phyloP scores from a whole-genome alignment of 2,888 invertebrate genomes.

The Chrysina gloriosa region DNA sequence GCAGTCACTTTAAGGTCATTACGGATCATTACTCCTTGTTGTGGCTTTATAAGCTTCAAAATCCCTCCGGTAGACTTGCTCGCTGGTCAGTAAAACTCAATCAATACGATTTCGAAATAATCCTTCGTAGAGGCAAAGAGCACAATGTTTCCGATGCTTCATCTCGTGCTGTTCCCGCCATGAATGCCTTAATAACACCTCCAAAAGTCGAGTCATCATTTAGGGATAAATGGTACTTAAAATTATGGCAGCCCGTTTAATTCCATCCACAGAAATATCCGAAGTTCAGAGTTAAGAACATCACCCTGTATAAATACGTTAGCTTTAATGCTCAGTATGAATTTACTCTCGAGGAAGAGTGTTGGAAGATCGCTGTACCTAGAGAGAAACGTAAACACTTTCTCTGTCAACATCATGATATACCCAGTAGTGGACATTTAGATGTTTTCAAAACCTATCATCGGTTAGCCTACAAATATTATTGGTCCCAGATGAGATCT shows the following conservation, averaged over 20 bases:
- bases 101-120: no score
- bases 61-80: no score
- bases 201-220: no score
- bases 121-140: no score
- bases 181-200: no score
- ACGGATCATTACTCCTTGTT: no score
- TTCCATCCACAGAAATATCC: neutral
- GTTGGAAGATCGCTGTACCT: neutral
- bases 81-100: no score
- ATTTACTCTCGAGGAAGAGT: neutral
- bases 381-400: constrained; percentile 23
- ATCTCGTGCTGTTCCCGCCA: no score
- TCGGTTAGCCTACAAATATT: constrained; percentile 41
- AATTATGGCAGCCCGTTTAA: neutral
- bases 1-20: no score
- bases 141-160: no score
- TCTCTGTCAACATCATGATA: constrained; percentile 44
- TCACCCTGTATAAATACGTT: neutral
- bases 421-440: constrained; percentile 47
- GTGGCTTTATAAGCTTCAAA: no score
- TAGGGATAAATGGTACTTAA: neutral
- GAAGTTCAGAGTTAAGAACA: neutral
- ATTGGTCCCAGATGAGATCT: constrained; percentile 49
- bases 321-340: neutral
- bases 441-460: constrained; percentile 48